phyloP scores from a whole-genome alignment of 2,797 vertebrate species.

The Loriculus beryllinus region DNA sequence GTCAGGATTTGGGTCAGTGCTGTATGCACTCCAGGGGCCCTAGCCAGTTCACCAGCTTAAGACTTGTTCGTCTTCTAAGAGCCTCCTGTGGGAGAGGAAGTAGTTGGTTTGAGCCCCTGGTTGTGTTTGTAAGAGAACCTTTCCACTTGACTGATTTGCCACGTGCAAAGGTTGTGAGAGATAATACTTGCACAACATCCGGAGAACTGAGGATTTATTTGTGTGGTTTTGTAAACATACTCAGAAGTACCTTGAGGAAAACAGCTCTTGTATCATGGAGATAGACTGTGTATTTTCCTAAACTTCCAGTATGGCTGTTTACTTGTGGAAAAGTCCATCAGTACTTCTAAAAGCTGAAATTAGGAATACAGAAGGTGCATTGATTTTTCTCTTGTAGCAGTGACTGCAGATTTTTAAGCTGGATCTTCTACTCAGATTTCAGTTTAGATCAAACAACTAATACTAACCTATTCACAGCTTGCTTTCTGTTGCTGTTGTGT shows the following conservation, averaged over 20 bases:
- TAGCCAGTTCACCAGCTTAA: not conserved
- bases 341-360: not conserved
- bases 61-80: not conserved
- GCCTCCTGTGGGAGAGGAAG: not conserved
- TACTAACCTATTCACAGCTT: not conserved
- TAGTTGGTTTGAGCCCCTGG: not conserved
- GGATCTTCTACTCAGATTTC: not conserved
- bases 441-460: not conserved
- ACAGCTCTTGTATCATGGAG: not conserved
- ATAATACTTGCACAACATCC: not conserved
- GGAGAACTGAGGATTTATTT: not conserved
- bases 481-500: not conserved
- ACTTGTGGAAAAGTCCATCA: not conserved
- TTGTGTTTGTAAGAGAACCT: not conserved
- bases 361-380: not conserved
- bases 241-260: not conserved
- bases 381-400: not conserved
- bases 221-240: not conserved
- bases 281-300: not conserved
- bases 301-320: not conserved
- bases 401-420: not conserved
- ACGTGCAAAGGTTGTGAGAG: not conserved
- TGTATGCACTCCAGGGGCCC: accelerated
- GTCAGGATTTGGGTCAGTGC: not conserved
- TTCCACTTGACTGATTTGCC: not conserved